These are phyloP conservation scores for Philonicus albiceps DNA, from an alignment of 2,888 invertebrate species.

Conservation along the genomic window DNA sequence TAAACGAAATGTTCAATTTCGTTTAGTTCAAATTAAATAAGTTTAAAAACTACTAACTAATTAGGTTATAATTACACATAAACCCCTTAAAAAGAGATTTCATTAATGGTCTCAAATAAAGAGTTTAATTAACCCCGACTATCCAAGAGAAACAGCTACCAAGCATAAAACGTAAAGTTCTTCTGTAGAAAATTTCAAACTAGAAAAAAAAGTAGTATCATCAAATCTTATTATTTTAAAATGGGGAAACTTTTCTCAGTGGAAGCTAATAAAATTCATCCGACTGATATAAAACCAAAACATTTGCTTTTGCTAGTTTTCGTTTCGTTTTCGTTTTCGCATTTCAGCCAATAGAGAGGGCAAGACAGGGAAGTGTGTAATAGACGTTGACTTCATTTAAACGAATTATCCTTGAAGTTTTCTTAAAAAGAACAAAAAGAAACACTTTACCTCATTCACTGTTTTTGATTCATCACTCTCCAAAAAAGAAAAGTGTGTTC, in stretches of 20 bases:
- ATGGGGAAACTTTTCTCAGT: neutral
- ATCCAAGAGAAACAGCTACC: neutral
- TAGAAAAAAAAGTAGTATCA: neutral
- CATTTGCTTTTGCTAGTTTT: neutral
- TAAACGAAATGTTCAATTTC: too few species aligned
- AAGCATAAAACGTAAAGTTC: neutral
- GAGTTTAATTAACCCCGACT: neutral
- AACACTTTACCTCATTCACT: neutral
- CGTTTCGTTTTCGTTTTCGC: too few species aligned
- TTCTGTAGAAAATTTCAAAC: neutral
- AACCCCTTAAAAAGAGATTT: neutral
- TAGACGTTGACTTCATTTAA: neutral
- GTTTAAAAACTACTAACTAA: neutral
- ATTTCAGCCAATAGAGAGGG: neutral
- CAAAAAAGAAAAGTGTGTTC: neutral
- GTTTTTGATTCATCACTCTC: neutral
- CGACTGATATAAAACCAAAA: neutral
- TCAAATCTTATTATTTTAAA: neutral
- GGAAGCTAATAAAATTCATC: neutral
- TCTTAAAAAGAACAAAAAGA: neutral
- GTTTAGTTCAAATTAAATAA: neutral
- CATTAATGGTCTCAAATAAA: neutral
- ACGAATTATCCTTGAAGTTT: neutral
- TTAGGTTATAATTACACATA: neutral
- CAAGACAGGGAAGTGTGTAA: neutral